phyloP scores from a whole-genome alignment of 2,797 vertebrate genomes.

The Harpagifer antarcticus region DNA sequence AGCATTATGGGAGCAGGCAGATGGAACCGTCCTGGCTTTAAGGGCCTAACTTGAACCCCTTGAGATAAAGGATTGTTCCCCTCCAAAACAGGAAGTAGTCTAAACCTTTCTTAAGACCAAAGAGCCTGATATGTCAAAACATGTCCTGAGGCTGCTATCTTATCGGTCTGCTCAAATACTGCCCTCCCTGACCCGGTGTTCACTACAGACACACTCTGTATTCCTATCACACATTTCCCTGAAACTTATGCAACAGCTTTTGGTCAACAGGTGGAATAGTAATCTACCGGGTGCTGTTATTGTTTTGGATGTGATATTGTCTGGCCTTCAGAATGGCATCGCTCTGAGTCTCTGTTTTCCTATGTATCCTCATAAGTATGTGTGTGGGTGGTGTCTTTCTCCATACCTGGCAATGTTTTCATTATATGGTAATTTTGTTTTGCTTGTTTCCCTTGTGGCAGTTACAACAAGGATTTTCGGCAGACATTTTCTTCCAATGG shows the following conservation, averaged over 20 bases:
- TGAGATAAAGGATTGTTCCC: constrained; percentile 58
- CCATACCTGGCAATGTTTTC: constrained; percentile 24
- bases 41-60: constrained; percentile 50
- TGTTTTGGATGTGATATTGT: constrained; percentile 39
- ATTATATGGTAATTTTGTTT: constrained; percentile 41
- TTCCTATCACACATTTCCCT: constrained; percentile 27
- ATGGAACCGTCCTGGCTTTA: constrained; percentile 63
- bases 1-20: constrained; percentile 62
- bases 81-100: constrained; percentile 55
- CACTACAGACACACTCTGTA: constrained; percentile 33
- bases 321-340: constrained; percentile 10
- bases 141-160: constrained; percentile 59
- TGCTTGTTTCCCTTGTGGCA: constrained; percentile 4
- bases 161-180: constrained; percentile 54
- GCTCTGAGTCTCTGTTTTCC: constrained; percentile 14
- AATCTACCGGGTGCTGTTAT: constrained; percentile 22
- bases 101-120: constrained; percentile 70
- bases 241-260: constrained; percentile 20
- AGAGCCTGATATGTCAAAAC: constrained; percentile 68
- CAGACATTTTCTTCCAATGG: not conserved
- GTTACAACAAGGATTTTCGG: not conserved
- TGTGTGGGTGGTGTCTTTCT: constrained; percentile 10
- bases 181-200: constrained; percentile 27
- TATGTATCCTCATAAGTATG: not conserved
- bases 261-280: constrained; percentile 33